A percentile compares a stretch with the other conserved stretches of the same genome.
These are phyloP conservation scores for Pelusios castaneus DNA, from an alignment of 2,113 vertebrate species.

Conservation along the genomic window DNA sequence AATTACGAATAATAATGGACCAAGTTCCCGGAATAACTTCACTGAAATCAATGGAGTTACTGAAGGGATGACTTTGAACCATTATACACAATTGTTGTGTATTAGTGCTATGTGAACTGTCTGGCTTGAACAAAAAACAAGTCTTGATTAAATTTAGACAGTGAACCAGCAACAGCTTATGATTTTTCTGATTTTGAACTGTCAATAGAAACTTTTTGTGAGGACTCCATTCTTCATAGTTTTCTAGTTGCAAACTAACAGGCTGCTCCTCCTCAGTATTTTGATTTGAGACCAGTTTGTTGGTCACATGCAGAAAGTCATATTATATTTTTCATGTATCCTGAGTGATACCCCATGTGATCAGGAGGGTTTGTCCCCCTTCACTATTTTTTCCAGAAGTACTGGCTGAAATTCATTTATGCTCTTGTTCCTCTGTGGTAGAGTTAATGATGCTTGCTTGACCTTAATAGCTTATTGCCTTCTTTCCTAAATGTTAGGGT, in stretches of 20 bases:
- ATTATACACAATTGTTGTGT: background rate
- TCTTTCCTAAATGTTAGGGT: background rate
- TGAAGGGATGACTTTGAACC: background rate
- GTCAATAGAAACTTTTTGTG: background rate
- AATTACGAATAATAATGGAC: background rate
- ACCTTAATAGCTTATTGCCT: background rate
- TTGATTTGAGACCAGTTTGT: slow-evolving; percentile 3
- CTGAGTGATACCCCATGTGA: slow-evolving; percentile 20
- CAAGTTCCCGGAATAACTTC: background rate
- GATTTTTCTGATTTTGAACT: background rate
- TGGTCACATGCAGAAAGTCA: background rate
- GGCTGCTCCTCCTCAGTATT: background rate
- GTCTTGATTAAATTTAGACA: accelerated
- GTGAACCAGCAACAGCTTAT: background rate
- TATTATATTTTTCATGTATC: background rate
- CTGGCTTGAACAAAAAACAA: background rate
- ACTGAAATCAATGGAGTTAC: background rate
- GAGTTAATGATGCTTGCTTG: background rate
- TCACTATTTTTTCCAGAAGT: background rate
- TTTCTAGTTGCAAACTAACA: background rate
- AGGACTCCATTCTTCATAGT: background rate
- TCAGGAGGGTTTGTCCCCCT: slow-evolving; percentile 3
- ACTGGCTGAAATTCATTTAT: slow-evolving; percentile 39
- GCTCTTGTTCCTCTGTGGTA: background rate
- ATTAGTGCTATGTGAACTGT: background rate